Percentiles rank a stretch among this genome's conserved stretches.
phyloP scores from a whole-genome alignment of 2,888 invertebrate genomes.

The Didymodactylos carnosus region DNA sequence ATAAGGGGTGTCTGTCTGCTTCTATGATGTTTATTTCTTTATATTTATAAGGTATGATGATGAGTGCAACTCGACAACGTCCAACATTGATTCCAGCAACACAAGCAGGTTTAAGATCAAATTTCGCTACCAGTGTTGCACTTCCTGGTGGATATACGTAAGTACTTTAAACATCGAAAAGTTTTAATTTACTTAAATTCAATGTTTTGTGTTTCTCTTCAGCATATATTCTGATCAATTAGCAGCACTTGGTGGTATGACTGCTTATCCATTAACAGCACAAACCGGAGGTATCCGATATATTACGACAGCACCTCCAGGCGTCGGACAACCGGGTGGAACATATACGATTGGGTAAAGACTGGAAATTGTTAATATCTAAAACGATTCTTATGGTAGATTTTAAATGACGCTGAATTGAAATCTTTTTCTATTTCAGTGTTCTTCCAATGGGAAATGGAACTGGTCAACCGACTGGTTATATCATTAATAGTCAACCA shows the following conservation, averaged over 20 bases:
- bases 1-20: background rate
- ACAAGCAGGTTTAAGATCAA: background rate
- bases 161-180: too few species aligned
- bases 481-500: background rate
- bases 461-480: background rate
- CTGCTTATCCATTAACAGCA: background rate
- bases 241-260: background rate
- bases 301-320: background rate
- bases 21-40: background rate
- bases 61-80: background rate
- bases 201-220: background rate
- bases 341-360: background rate
- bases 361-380: background rate
- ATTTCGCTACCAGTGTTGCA: background rate
- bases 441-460: background rate
- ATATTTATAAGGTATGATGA: background rate
- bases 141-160: background rate
- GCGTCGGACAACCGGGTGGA: background rate
- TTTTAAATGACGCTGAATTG: too few species aligned
- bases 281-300: background rate
- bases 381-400: background rate
- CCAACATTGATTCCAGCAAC: background rate
- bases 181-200: background rate
- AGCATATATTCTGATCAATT: background rate
- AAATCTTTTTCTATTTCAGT: background rate